Percentiles rank a stretch among this genome's conserved stretches.
Conservation (phyloP, 2,113 vertebrate genomes). For the Phainopepla nitens region DNA sequence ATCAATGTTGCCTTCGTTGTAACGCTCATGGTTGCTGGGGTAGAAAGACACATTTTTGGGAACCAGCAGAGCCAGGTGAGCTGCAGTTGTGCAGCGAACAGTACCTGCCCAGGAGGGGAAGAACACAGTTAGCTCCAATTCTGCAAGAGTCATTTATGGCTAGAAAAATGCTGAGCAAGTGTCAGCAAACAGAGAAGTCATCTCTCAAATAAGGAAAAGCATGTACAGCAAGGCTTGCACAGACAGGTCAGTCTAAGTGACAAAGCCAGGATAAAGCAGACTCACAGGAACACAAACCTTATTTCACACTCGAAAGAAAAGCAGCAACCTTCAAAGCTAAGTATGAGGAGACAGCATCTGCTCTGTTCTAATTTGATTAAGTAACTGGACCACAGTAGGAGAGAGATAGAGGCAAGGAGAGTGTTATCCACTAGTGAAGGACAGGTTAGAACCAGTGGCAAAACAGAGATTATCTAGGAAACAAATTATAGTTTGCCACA, state of each 20-base stretch:
- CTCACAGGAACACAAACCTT: background rate
- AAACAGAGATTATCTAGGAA: background rate
- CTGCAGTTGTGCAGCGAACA: slow-evolving; percentile 94
- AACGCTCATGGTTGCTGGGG: slow-evolving; percentile 96
- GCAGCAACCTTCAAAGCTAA: background rate
- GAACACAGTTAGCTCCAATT: background rate
- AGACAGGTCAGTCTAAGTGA: background rate
- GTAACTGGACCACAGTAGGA: background rate
- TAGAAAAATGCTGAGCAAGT: background rate
- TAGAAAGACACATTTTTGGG: slow-evolving; percentile 98
- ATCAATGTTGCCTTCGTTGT: slow-evolving; percentile 93
- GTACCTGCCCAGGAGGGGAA: slow-evolving; percentile 77
- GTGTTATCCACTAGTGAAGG: background rate
- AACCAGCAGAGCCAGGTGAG: slow-evolving; percentile 92
- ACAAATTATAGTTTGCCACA: background rate
- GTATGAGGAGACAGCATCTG: background rate
- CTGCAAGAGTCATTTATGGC: background rate
- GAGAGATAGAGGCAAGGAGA: background rate
- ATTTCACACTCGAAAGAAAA: background rate
- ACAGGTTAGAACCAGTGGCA: background rate
- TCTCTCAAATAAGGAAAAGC: background rate
- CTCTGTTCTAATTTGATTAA: background rate
- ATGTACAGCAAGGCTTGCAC: background rate
- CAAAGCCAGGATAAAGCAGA: background rate
- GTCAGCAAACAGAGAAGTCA: background rate